Base-by-base conservation (phyloP, 1,140 invertebrate species). In the Tetranychus urticae region DNA sequence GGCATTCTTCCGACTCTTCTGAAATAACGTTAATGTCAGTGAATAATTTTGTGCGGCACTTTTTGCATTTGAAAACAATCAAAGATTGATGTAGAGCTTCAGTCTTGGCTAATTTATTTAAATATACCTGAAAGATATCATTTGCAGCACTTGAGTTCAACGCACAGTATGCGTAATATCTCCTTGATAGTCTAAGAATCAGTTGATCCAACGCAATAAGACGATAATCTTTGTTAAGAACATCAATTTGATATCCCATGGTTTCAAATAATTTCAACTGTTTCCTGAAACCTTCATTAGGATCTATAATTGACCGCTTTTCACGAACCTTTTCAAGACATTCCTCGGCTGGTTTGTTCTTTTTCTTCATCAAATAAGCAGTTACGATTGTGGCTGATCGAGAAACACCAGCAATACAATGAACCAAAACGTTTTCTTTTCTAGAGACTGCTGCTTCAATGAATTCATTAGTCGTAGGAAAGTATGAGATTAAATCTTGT, bases 361-460 rank as follows among this genome's bases (percentile, higher is more conserved):
- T 77, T 68, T 83, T 83, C 56, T 88, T 81, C 83, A 90, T 88
- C 37, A 88, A 73, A 70, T 83, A 88, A 31, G 84, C 84, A 63
- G 88, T 83, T 0, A 89, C 81, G 3, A 88, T 74, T 0, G 85
- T 82, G 1, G 84, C 82, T 66, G 85, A 88, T 61, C 87, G 74
- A 2, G 86, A 88, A n/a, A 89, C 80, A 31, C 86, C 86, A 69
- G 81, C 86, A 67, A 86, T 85, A 72, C 81, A 69, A 57, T 69
- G 68, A 3, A 68, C 67, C 10, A 68, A 57, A 47, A 68, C 61
- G n/a, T 47, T 58, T 56, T 61, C 60, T 35, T 58, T 60, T 33
- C 31, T 59, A 3, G 12, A 35, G 5, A 67, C 13, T 33, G 62
- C 64, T 5, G 56, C 39, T 23, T 67, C 63, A 33, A 68, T 67